Conservation (phyloP, 2,888 invertebrate species). For the Andrena camellia region DNA sequence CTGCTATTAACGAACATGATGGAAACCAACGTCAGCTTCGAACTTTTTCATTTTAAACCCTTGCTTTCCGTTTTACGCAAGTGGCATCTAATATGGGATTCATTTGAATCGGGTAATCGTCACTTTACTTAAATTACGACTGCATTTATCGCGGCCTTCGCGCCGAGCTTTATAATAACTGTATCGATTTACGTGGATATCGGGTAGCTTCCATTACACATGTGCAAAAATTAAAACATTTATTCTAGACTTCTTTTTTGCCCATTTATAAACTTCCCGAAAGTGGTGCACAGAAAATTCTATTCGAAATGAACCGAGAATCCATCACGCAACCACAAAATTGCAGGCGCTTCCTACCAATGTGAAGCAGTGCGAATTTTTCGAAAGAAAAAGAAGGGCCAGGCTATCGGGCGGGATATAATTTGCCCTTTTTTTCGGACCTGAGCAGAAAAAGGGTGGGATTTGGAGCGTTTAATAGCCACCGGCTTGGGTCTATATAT, state of each 20-base stretch:
- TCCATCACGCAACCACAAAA: conserved; percentile 22
- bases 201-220: no score
- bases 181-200: no score
- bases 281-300: no score
- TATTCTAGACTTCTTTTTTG: neutral
- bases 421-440: neutral
- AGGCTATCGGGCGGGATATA: neutral
- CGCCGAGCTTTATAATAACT: neutral
- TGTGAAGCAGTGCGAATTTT: neutral
- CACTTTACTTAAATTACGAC: neutral
- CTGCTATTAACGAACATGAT: neutral
- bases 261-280: neutral
- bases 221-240: neutral
- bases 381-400: neutral
- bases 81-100: neutral
- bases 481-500: neutral
- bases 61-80: neutral
- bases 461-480: neutral
- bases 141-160: neutral
- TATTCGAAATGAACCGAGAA: neutral
- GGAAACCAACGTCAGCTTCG: neutral
- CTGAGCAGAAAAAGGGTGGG: neutral
- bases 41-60: neutral
- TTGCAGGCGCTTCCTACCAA: neutral
- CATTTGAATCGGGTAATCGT: conserved; percentile 4